phyloP scores from a whole-genome alignment of 1,140 invertebrate species.

The Tetranychus urticae region DNA sequence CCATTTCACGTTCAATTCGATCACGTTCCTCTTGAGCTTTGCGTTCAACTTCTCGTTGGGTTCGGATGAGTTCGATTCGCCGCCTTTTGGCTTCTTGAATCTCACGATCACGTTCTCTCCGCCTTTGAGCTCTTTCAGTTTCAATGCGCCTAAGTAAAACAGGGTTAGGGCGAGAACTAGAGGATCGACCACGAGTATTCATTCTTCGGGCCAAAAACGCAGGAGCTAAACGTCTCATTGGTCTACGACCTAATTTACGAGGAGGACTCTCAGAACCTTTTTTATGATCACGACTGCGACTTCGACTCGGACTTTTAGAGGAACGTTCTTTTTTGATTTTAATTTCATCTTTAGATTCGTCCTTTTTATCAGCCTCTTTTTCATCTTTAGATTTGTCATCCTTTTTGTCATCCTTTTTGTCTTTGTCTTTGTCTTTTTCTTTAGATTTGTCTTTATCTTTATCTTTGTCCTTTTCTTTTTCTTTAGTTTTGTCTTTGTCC shows the following conservation, averaged over 20 bases:
- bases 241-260: background rate
- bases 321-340: conserved; percentile 2
- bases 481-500: background rate
- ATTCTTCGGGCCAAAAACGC: background rate
- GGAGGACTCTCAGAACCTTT: background rate
- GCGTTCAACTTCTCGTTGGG: conserved; percentile 46
- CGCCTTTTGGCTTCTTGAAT: conserved; percentile 22
- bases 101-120: conserved; percentile 37
- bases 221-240: background rate
- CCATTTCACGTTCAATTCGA: conserved; percentile 33
- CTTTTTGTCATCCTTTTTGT: background rate
- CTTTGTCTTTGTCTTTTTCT: background rate
- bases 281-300: background rate
- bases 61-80: conserved; percentile 32
- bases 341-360: background rate
- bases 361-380: conserved; percentile 3
- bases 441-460: background rate
- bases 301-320: background rate
- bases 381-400: background rate
- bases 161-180: background rate
- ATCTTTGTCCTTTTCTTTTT: background rate
- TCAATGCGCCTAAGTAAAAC: conserved; percentile 29
- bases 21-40: conserved; percentile 56
- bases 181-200: background rate
- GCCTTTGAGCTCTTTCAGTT: conserved; percentile 39